phyloP scores from a whole-genome alignment of 1,140 invertebrate species.

The Callitettix versicolor region DNA sequence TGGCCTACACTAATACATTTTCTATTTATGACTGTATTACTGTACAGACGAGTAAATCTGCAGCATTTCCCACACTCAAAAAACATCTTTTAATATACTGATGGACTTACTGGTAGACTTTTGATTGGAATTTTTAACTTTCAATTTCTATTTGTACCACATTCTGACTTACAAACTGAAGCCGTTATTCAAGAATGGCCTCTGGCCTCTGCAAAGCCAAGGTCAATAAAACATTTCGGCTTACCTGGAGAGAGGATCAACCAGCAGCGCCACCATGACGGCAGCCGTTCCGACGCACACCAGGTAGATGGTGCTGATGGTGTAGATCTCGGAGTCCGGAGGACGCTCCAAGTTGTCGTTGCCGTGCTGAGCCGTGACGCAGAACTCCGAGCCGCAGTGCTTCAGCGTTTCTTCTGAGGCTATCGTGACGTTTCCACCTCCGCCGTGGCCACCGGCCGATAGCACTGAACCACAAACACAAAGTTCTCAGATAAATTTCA shows the following conservation, averaged over 20 bases:
- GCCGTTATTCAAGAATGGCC: too few species aligned
- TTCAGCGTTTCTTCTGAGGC: slow-evolving; percentile 41
- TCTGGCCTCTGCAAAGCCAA: too few species aligned
- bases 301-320: slow-evolving; percentile 80
- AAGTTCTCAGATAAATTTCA: background rate
- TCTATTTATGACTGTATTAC: too few species aligned
- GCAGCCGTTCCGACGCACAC: slow-evolving; percentile 75
- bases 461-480: slow-evolving; percentile 45
- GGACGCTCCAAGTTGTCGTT: slow-evolving; percentile 64
- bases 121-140: too few species aligned
- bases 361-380: slow-evolving; percentile 49
- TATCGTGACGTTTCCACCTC: slow-evolving; percentile 36
- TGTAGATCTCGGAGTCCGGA: slow-evolving; percentile 72
- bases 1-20: too few species aligned
- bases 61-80: too few species aligned
- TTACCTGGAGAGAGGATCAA: slow-evolving; percentile 81
- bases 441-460: slow-evolving; percentile 57
- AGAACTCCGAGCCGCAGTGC: slow-evolving; percentile 75
- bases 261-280: slow-evolving; percentile 70
- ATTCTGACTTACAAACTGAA: too few species aligned
- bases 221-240: too few species aligned
- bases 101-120: too few species aligned
- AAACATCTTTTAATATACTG: too few species aligned
- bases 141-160: too few species aligned
- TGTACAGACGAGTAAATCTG: too few species aligned